phyloP scores from a whole-genome alignment of 2,888 invertebrate species.

The Amphipoea oculea region DNA sequence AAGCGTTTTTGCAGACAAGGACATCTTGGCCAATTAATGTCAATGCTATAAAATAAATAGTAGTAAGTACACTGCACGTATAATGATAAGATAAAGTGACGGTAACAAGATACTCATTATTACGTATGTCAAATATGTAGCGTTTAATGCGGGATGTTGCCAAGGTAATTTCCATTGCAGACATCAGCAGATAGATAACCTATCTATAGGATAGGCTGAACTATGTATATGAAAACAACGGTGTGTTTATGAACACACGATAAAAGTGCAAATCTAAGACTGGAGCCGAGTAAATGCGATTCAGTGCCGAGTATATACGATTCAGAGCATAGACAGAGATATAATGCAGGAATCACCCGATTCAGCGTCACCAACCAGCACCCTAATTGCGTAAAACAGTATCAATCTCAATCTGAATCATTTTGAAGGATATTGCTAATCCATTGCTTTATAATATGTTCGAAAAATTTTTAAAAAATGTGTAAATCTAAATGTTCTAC shows the following conservation, averaged over 20 bases:
- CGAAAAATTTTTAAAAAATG: too few relatives aligned
- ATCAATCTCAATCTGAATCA: too few relatives aligned
- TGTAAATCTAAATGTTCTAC: too few relatives aligned
- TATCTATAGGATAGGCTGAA: not conserved
- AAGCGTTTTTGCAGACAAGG: not conserved
- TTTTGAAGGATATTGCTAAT: too few relatives aligned
- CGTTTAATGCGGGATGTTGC: not conserved
- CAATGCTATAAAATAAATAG: slow-evolving; percentile 1
- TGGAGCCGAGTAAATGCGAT: not conserved
- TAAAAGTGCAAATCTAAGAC: not conserved
- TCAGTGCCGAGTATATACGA: not conserved
- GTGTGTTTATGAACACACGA: not conserved
- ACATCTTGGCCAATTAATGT: not conserved
- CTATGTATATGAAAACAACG: not conserved
- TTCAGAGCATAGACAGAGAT: not conserved
- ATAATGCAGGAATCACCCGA: not conserved
- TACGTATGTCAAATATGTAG: slow-evolving; percentile 7
- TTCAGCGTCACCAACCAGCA: not conserved
- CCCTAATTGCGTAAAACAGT: too few relatives aligned
- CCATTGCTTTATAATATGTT: too few relatives aligned
- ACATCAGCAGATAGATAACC: not conserved
- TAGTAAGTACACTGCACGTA: not conserved
- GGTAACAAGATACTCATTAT: not conserved
- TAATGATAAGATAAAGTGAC: slow-evolving; percentile 30
- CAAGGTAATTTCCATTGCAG: not conserved